These are phyloP conservation scores for Chloroclysta siterata DNA, from an alignment of 2,888 invertebrate genomes.

Conservation along the genomic window DNA sequence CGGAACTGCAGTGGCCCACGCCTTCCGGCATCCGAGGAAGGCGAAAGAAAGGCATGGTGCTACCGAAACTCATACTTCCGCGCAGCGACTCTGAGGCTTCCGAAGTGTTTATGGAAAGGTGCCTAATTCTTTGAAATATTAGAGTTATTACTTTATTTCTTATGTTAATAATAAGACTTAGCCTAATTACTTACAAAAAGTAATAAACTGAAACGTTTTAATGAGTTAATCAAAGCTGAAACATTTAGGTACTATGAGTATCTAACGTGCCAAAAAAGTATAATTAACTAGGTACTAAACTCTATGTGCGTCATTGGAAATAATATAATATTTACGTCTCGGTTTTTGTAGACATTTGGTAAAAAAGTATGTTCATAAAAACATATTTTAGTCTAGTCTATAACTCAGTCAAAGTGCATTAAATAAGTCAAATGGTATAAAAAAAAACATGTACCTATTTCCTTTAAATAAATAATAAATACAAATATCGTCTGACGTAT, in stretches of 20 bases:
- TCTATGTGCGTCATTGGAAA: no score
- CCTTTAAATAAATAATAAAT: no score
- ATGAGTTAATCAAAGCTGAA: no score
- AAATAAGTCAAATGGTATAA: background rate
- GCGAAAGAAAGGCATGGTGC: constrained; percentile 89
- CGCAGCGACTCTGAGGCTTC: constrained; percentile 90
- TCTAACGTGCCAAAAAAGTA: no score
- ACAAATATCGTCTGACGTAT: no score
- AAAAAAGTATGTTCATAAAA: background rate
- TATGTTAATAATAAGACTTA: no score
- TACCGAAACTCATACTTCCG: constrained; percentile 90
- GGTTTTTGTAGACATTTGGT: no score
- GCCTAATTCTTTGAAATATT: constrained; percentile 43
- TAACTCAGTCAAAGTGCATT: background rate
- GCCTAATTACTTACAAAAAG: no score
- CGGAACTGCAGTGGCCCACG: constrained; percentile 87
- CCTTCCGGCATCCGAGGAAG: constrained; percentile 86
- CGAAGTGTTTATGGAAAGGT: constrained; percentile 87
- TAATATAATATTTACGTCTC: no score
- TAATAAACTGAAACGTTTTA: no score
- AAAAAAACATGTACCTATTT: background rate
- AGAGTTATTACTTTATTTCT: background rate
- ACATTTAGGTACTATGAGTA: no score
- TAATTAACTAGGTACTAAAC: no score
- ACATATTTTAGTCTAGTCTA: background rate